Percentiles rank a stretch among this genome's conserved stretches.
These are phyloP conservation scores for Petromus typicus DNA, from an alignment of 2,113 vertebrate genomes.

Conservation along the genomic window DNA sequence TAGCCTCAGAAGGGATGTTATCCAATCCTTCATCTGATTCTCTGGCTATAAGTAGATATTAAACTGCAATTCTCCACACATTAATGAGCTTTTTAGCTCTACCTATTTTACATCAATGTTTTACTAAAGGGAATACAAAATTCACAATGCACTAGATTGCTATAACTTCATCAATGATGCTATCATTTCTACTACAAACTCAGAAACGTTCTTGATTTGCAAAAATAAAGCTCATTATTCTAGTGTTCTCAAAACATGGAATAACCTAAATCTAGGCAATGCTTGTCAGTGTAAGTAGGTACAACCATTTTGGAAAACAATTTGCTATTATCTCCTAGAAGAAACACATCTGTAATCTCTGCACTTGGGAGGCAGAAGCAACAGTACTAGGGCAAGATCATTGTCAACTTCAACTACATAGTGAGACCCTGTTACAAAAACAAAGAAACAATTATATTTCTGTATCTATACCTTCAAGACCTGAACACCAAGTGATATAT, in stretches of 20 bases:
- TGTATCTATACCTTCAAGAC: constrained; percentile 12
- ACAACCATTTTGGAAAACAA: constrained; percentile 39
- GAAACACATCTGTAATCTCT: not conserved
- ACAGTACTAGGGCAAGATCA: not conserved
- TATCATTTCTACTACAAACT: not conserved
- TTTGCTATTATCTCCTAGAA: constrained; percentile 49
- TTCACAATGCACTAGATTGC: not conserved
- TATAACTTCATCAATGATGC: not conserved
- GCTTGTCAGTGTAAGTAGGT: not conserved
- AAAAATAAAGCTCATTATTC: constrained; percentile 38
- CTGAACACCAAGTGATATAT: not conserved
- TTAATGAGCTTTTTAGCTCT: not conserved
- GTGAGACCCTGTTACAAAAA: not conserved
- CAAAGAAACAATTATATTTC: not conserved
- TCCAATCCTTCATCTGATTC: not conserved
- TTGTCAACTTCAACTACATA: not conserved
- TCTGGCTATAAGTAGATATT: not conserved
- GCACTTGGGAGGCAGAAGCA: not conserved
- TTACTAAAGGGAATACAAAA: constrained; percentile 36
- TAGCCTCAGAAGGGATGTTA: not conserved
- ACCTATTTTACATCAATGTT: not conserved
- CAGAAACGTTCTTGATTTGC: not conserved
- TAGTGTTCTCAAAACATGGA: not conserved
- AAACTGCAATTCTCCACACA: constrained; percentile 8
- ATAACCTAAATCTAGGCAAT: not conserved